Evolutionary conservation across 92 coral and sea anemone species (phyloP), one percentile per base, ranked within the genome.

Genomic region (Paragorgia papillata): DNA sequence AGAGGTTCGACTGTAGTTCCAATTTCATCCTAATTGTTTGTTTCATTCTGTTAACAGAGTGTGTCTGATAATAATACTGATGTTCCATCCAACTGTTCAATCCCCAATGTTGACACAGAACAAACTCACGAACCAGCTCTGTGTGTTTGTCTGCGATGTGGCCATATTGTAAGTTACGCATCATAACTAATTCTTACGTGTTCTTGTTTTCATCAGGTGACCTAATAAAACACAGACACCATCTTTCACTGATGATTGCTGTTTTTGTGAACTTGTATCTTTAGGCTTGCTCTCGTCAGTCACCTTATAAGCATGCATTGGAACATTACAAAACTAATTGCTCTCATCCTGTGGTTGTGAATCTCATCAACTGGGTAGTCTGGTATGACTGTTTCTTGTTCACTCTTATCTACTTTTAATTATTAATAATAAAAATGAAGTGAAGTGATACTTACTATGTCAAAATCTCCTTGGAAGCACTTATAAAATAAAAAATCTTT

Each of bases 221-320:
- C n/a, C n/a, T n/a, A n/a, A n/a, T n/a, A n/a, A n/a, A n/a, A n/a
- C n/a, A n/a, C n/a, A n/a, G n/a, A n/a, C n/a, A n/a, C n/a, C n/a
- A n/a, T n/a, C n/a, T n/a, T n/a, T n/a, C n/a, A n/a, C n/a, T n/a
- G n/a, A n/a, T n/a, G n/a, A n/a, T n/a, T n/a, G n/a, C n/a, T n/a
- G n/a, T n/a, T n/a, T n/a, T n/a, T n/a, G n/a, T n/a, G n/a, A n/a
- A n/a, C n/a, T n/a, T n/a, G 3, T 50, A 8, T 64, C 31, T 32
- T 10, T 67, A 94, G 98, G 98, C 89, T 3, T 94, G 98, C 80
- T 92, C 89, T 70, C 84, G 98, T 51, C 80, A 78, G 82, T 86
- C 90, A 81, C 82, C 80, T 19, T 88, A 88, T 32, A 86, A 89
- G 62, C 98, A 94, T 85, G 87, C 89, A 50, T 50, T 94, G 50